phyloP scores from a whole-genome alignment of 2,888 invertebrate species.

The Melolontha melolontha region DNA sequence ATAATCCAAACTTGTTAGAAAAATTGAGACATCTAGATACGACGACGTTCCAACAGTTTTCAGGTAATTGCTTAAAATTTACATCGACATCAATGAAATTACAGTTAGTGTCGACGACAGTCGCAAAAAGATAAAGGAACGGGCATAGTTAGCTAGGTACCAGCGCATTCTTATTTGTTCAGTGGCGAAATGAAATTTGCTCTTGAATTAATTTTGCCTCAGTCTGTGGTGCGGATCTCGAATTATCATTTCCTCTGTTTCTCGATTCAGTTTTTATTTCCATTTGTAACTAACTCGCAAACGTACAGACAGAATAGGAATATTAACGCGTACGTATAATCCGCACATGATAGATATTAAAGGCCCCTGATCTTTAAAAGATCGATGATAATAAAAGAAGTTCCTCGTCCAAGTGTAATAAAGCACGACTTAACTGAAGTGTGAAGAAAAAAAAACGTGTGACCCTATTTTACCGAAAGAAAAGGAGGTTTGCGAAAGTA shows the following conservation, averaged over 20 bases:
- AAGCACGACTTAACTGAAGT: slow-evolving; percentile 62
- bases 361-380: slow-evolving; percentile 59
- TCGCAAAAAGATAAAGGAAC: slow-evolving; percentile 7
- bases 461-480: slow-evolving; percentile 58
- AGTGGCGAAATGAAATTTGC: slow-evolving; percentile 20
- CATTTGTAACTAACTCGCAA: slow-evolving; percentile 5
- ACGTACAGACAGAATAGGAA: too few relatives aligned
- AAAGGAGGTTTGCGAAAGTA: slow-evolving; percentile 53
- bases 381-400: slow-evolving; percentile 60
- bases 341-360: too few relatives aligned
- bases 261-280: slow-evolving; percentile 3
- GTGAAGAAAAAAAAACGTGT: slow-evolving; percentile 57
- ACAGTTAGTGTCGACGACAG: slow-evolving; percentile 1
- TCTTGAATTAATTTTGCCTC: slow-evolving; percentile 26
- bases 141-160: neutral
- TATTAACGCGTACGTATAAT: too few relatives aligned
- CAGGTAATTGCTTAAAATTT: slow-evolving; percentile 3
- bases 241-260: slow-evolving; percentile 24
- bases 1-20: neutral
- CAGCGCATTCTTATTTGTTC: slow-evolving; percentile 1
- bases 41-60: neutral
- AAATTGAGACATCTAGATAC: slow-evolving; percentile 2
- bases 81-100: neutral
- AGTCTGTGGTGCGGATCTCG: neutral
- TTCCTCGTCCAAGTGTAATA: slow-evolving; percentile 57